Base-by-base conservation (phyloP, 2,797 vertebrate genomes). In the Tolypeutes matacus region DNA sequence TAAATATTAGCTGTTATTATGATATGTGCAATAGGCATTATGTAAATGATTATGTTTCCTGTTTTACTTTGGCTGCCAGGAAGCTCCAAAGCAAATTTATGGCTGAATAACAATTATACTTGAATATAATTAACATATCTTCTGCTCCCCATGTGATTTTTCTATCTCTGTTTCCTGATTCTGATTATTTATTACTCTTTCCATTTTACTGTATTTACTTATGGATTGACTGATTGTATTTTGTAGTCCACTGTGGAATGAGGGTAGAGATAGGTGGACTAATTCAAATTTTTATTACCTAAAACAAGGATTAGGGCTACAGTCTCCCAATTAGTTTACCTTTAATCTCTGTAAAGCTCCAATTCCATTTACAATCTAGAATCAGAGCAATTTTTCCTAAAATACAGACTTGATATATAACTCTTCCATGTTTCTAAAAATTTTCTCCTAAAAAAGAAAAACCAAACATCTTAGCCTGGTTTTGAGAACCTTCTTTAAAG, bases 51-150 rank as follows among this genome's bases (percentile, higher is more conserved):
- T 91, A 64, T 80, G 11, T 76, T 93, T 89, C 64, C 36, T 72
- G 14, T 72, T 94, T 95, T 86, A 67, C 80, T 96, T 89, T 93
- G 83, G 23, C 80, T 73, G 95, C 67, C 34, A 93, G 86, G 83
- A 95, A 94, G 25, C 84, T 93, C 72, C 70, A 95, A 77, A 92
- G 65, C 2, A 92, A 91, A 94, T 73, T 72, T 94, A 94, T 67
- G 29, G 9, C 5, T 86, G 76, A 91, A 83, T 95, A 91, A 64
- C 56, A 86, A 83, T 86, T 70, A 69, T 5, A 1, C 20, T 73
- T 75, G 39, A 21, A 8, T 62, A 51, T 84, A 58, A 64, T 86
- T 86, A 80, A n/a, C 18, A 4, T 72, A 80, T 56, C 60, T 93
- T 91, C 58, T 73, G 20, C 56, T 51, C 49, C 23, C 23, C 3